These are phyloP conservation scores for Emesis furor DNA, from an alignment of 2,888 invertebrate species.

Conservation along the genomic window DNA sequence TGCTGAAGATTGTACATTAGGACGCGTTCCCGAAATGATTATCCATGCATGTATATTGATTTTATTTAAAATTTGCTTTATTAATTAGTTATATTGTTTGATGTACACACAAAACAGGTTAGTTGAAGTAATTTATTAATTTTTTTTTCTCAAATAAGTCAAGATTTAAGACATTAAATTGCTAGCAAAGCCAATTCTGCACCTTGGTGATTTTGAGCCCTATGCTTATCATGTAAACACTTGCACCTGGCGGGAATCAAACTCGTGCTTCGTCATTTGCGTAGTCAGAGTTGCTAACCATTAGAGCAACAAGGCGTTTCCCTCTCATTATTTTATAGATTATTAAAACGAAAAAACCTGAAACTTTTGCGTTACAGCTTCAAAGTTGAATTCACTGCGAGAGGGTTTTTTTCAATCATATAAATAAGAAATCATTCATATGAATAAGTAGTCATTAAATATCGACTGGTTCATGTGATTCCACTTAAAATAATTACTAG, in stretches of 20 bases:
- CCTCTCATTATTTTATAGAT: background rate
- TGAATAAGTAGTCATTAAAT: no score
- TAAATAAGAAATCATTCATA: no score
- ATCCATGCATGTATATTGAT: conserved; percentile 36
- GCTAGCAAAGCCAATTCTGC: conserved; percentile 38
- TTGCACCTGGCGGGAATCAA: no score
- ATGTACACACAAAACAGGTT: conserved; percentile 9
- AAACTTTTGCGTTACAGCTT: conserved; percentile 97
- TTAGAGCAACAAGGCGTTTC: no score
- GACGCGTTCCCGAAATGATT: conserved; percentile 49
- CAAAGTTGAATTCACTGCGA: conserved; percentile 98
- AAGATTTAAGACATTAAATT: conserved; percentile 38
- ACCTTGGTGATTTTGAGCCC: conserved; percentile 64
- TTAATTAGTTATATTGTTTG: background rate
- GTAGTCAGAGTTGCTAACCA: no score
- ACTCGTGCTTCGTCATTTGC: no score
- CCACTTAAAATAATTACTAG: no score
- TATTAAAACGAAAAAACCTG: conserved; percentile 89
- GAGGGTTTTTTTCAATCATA: conserved; percentile 99
- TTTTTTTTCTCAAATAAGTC: conserved; percentile 6
- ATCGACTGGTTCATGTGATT: no score
- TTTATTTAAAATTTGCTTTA: conserved; percentile 38
- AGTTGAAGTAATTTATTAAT: background rate
- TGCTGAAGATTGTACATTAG: conserved; percentile 38
- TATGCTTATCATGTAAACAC: no score